Evolutionary conservation across 2,797 vertebrate genomes (phyloP).

Genomic region (Bradypodion pumilum): DNA sequence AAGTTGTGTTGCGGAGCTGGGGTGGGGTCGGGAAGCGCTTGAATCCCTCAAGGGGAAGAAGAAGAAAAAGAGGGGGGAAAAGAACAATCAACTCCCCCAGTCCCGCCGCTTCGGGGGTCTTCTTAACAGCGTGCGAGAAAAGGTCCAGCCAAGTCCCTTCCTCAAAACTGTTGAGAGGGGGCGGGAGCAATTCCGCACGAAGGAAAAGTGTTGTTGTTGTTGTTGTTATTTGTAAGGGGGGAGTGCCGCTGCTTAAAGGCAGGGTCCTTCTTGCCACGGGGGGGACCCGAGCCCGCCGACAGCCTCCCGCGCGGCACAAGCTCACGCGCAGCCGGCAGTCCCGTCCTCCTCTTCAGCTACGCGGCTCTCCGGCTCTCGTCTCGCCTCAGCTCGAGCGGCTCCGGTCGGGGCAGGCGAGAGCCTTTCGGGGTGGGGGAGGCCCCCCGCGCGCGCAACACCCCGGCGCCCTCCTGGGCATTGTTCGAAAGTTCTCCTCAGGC

Average conservation of each 20-base stretch:
- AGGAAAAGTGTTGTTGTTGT: too few species aligned
- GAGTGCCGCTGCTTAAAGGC: neutral
- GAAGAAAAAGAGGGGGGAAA: too few species aligned
- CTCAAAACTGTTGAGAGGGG: neutral
- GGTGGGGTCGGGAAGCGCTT: too few species aligned
- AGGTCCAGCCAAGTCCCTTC: neutral
- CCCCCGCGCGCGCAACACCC: conserved; percentile 9
- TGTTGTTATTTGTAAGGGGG: too few species aligned
- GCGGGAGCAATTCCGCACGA: neutral
- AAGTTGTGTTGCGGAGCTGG: neutral
- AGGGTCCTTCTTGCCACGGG: neutral
- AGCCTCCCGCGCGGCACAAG: too few species aligned
- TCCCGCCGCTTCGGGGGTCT: neutral
- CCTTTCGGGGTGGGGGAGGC: conserved; percentile 19
- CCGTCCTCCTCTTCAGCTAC: neutral
- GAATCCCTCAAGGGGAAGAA: too few species aligned
- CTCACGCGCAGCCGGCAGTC: neutral
- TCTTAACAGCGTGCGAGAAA: neutral
- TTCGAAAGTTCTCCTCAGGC: neutral
- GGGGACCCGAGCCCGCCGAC: too few species aligned
- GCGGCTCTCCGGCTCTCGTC: neutral
- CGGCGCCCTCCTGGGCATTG: conserved; percentile 30
- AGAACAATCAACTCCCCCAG: too few species aligned
- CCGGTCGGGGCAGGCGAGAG: conserved; percentile 4
- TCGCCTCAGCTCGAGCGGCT: neutral